Conservation (phyloP, 2,797 vertebrate species). For the Sparus aurata region DNA sequence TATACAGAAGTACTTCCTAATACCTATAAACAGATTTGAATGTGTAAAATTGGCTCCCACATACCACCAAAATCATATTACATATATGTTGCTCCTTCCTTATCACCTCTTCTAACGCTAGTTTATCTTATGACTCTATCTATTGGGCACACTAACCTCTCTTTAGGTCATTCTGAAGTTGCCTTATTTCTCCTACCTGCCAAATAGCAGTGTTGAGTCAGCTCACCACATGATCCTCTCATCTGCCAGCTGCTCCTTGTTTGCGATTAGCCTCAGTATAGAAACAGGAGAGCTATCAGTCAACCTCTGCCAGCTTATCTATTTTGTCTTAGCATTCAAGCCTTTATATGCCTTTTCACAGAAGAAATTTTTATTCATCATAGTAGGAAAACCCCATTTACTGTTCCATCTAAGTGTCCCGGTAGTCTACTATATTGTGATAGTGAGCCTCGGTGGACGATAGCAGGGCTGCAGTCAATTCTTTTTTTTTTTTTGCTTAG, state of each 20-base stretch:
- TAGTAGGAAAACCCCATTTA: background rate
- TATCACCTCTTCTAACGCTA: background rate
- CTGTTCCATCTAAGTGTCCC: no score
- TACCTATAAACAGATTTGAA: background rate
- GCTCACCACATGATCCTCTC: conserved; percentile 16
- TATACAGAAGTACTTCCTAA: background rate
- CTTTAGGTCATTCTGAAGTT: background rate
- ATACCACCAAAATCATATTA: background rate
- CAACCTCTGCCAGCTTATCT: conserved; percentile 5
- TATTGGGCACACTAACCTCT: conserved; percentile 8
- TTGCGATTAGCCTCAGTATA: conserved; percentile 20
- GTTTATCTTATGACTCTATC: background rate
- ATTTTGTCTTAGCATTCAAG: background rate
- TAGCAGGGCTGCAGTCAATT: background rate
- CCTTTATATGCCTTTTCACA: background rate
- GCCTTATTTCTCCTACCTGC: conserved; percentile 11
- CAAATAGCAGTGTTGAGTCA: conserved; percentile 14
- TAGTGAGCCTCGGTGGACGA: background rate
- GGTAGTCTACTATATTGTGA: background rate
- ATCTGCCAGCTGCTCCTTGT: conserved; percentile 15
- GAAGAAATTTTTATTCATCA: background rate
- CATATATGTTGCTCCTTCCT: background rate
- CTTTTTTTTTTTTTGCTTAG: background rate
- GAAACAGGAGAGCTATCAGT: conserved; percentile 8
- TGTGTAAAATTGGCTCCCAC: background rate